Percentiles rank a stretch among this genome's conserved stretches.
phyloP scores from a whole-genome alignment of 2,888 invertebrate species.

The Drosophila helvetica region DNA sequence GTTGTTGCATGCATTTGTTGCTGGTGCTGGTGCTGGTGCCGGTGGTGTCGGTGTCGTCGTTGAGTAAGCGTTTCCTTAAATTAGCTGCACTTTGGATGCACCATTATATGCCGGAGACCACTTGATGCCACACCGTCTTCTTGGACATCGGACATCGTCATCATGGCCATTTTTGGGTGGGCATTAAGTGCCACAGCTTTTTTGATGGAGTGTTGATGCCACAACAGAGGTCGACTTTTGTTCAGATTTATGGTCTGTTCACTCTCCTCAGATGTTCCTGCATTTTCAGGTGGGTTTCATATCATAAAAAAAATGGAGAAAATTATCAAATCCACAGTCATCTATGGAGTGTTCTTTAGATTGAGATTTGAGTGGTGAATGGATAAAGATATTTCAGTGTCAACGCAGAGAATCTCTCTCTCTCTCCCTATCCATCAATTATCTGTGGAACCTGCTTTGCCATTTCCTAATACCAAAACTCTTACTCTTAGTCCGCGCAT shows the following conservation, averaged over 20 bases:
- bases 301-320: constrained; percentile 31
- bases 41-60: constrained; percentile 42
- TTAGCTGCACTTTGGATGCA: constrained; percentile 74
- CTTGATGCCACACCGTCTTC: constrained; percentile 31
- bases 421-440: background rate
- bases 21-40: constrained; percentile 46
- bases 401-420: constrained; percentile 1
- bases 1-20: constrained; percentile 25
- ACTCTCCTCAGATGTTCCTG: constrained; percentile 26
- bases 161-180: constrained; percentile 73
- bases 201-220: constrained; percentile 73
- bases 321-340: constrained; percentile 27
- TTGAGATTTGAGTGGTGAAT: background rate
- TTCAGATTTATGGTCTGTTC: constrained; percentile 58
- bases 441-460: background rate
- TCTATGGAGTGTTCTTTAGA: background rate
- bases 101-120: constrained; percentile 48
- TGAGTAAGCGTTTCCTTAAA: constrained; percentile 76
- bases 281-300: constrained; percentile 62
- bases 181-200: constrained; percentile 70
- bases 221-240: constrained; percentile 55
- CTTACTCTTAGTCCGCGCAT: constrained; percentile 60
- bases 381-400: background rate
- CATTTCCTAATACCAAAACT: constrained; percentile 20
- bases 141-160: constrained; percentile 32